Percentiles rank a stretch among this genome's conserved stretches.
These are phyloP conservation scores for Vanessa cardui DNA, from an alignment of 2,888 invertebrate species.

Conservation along the genomic window DNA sequence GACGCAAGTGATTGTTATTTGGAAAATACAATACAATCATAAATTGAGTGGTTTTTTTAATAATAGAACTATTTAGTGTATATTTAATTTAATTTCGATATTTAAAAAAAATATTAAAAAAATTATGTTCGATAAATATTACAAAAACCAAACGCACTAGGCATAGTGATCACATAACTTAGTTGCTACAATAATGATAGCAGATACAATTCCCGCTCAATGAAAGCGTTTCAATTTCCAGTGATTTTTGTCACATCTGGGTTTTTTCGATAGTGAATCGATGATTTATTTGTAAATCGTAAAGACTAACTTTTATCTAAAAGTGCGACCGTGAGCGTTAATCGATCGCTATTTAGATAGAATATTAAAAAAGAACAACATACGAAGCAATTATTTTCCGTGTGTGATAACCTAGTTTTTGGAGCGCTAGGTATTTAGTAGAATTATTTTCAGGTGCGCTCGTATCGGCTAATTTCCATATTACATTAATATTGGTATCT, in stretches of 20 bases:
- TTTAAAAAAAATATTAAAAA: too few relatives aligned
- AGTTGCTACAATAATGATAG: too few relatives aligned
- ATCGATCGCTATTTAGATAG: background rate
- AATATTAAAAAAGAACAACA: background rate
- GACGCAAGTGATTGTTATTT: constrained; percentile 11
- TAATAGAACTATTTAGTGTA: background rate
- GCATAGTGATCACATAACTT: too few relatives aligned
- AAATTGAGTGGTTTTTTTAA: background rate
- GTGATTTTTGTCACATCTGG: too few relatives aligned
- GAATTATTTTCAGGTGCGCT: background rate
- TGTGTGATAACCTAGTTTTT: constrained; percentile 5
- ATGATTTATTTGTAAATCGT: too few relatives aligned
- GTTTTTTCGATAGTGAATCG: too few relatives aligned
- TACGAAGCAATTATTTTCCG: background rate
- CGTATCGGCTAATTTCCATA: constrained; percentile 6
- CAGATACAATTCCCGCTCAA: too few relatives aligned
- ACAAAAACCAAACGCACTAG: background rate
- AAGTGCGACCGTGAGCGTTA: background rate
- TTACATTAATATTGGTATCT: background rate
- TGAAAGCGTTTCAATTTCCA: too few relatives aligned
- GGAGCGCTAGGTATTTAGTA: background rate
- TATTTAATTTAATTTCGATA: background rate
- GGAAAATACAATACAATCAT: background rate
- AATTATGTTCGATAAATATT: too few relatives aligned
- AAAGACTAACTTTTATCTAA: too few relatives aligned